Evolutionary conservation across 2,797 vertebrate genomes (phyloP).

Genomic region (Parotocinclus haroldoi): DNA sequence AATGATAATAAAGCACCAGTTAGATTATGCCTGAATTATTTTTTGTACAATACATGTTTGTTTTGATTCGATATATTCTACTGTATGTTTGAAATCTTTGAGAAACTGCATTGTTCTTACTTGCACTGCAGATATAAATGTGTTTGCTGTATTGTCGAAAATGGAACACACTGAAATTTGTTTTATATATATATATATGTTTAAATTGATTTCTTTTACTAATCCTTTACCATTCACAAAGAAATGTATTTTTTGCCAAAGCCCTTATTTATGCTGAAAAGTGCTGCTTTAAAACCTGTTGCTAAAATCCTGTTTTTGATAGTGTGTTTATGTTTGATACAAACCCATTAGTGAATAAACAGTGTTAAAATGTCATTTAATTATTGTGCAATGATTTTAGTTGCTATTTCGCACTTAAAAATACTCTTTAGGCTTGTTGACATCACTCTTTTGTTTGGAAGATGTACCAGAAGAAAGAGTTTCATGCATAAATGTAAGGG

Average conservation of each 20-base stretch:
- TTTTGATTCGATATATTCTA: background rate
- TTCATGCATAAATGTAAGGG: too few relatives aligned
- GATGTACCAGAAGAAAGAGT: too few relatives aligned
- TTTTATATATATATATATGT: background rate
- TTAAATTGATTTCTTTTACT: background rate
- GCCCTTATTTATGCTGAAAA: background rate
- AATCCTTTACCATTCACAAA: background rate
- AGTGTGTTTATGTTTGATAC: slow-evolving; percentile 5
- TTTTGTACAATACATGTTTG: slow-evolving; percentile 12
- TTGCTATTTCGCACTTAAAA: too few relatives aligned
- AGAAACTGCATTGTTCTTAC: background rate
- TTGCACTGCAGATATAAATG: slow-evolving; percentile 12
- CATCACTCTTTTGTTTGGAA: too few relatives aligned
- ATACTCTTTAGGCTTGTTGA: too few relatives aligned
- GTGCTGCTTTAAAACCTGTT: background rate
- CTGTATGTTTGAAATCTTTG: slow-evolving; percentile 2
- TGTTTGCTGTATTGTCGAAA: background rate
- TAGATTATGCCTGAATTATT: background rate
- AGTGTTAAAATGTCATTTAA: background rate
- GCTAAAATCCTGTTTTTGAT: background rate
- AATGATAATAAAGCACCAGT: too few relatives aligned
- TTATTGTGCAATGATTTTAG: too few relatives aligned
- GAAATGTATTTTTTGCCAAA: background rate
- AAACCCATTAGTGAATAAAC: slow-evolving; percentile 19
- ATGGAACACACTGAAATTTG: background rate